Percentiles rank a stretch among this genome's conserved stretches.
phyloP scores from a whole-genome alignment of 2,888 invertebrate genomes.

The Acrobeloides nanus region DNA sequence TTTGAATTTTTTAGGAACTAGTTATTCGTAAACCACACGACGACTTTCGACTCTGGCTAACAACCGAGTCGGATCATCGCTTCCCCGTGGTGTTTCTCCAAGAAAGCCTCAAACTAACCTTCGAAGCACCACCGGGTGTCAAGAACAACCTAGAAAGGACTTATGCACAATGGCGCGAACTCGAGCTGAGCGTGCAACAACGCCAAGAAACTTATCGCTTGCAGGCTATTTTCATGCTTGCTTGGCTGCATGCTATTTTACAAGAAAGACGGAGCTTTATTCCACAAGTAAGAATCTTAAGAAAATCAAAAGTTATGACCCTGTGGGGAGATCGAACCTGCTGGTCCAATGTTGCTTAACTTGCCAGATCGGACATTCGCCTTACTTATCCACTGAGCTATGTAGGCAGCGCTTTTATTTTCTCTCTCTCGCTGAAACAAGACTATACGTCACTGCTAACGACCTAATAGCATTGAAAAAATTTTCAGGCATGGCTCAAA shows the following conservation, averaged over 20 bases:
- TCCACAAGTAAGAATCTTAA: constrained; percentile 66
- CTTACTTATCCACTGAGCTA: too few relatives aligned
- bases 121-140: constrained; percentile 67
- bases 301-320: too few relatives aligned
- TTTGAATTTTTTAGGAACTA: constrained; percentile 61
- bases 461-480: neutral
- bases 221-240: constrained; percentile 67
- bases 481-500: constrained; percentile 73
- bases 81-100: constrained; percentile 36
- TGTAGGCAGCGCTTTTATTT: too few relatives aligned
- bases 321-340: too few relatives aligned
- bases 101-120: constrained; percentile 45
- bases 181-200: neutral
- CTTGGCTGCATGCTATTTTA: constrained; percentile 79
- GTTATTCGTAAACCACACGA: constrained; percentile 57
- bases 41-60: constrained; percentile 74
- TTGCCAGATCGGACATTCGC: too few relatives aligned
- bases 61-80: constrained; percentile 71
- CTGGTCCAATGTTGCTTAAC: too few relatives aligned
- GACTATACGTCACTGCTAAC: too few relatives aligned
- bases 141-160: constrained; percentile 69
- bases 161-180: constrained; percentile 62
- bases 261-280: constrained; percentile 81
- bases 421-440: too few relatives aligned
- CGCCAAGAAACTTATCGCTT: constrained; percentile 36